A percentile compares a stretch with the other conserved stretches of the same genome.
Conservation (phyloP, 2,888 invertebrate species). For the Operophtera brumata region DNA sequence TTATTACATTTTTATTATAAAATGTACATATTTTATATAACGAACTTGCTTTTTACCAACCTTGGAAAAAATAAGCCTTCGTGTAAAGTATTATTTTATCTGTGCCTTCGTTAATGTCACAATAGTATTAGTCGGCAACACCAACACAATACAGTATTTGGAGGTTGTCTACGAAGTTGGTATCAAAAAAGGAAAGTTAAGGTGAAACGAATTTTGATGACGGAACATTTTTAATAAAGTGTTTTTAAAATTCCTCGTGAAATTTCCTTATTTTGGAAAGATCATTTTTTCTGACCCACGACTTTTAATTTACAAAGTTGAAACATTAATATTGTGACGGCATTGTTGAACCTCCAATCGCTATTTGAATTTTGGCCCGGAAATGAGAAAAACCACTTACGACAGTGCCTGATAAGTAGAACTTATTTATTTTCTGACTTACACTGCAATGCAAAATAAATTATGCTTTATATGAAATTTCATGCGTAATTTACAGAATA, state of each 20-base stretch:
- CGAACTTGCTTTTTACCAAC: no score
- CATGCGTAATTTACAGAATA: constrained; percentile 6
- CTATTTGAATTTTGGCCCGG: no score
- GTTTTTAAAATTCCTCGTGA: neutral
- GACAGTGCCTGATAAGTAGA: neutral
- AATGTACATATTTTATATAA: no score
- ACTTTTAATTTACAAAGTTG: no score
- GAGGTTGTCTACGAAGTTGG: neutral
- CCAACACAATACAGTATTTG: constrained; percentile 3
- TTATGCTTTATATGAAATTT: neutral
- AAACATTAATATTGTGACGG: no score
- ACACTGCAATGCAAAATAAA: constrained; percentile 5
- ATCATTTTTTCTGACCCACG: neutral
- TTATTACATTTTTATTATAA: no score
- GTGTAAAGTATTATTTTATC: no score
- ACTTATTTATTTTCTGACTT: no score
- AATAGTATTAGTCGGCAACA: neutral
- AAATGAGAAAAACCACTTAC: neutral
- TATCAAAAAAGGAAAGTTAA: neutral
- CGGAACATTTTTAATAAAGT: constrained; percentile 2
- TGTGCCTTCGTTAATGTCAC: no score
- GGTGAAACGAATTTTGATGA: neutral
- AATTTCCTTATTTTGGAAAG: neutral
- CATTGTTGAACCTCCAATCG: no score
- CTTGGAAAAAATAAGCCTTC: no score